Percentiles rank a stretch among this genome's conserved stretches.
phyloP scores from a whole-genome alignment of 2,888 invertebrate species.

The Xestia ashworthii region DNA sequence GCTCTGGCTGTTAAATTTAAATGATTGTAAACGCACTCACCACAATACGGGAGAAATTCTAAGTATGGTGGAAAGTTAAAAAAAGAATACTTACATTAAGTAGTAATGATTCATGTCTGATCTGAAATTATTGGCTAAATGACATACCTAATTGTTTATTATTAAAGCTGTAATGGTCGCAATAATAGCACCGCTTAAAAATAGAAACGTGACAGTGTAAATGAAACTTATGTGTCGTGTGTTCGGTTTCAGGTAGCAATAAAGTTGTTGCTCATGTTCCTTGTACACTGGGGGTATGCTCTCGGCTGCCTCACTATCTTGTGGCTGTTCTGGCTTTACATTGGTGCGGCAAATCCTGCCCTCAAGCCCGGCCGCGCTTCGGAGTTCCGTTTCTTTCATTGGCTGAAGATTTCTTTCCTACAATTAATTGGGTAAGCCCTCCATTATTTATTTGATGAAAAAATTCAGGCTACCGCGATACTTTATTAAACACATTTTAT shows the following conservation, averaged over 20 bases:
- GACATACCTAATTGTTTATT: background rate
- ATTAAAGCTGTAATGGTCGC: background rate
- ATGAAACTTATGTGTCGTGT: background rate
- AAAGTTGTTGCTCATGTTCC: slow-evolving; percentile 97
- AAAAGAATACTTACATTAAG: background rate
- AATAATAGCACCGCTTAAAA: background rate
- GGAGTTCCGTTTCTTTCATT: slow-evolving; percentile 95
- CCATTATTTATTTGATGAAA: background rate
- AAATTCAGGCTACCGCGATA: background rate
- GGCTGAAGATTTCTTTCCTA: slow-evolving; percentile 93
- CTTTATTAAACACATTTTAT: background rate
- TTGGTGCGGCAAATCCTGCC: slow-evolving; percentile 98
- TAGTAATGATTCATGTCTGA: no score
- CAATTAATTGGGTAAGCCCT: slow-evolving; percentile 93
- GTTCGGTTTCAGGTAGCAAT: slow-evolving; percentile 92
- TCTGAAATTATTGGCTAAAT: no score
- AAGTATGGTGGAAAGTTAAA: background rate
- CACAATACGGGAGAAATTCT: background rate
- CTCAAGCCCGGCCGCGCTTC: slow-evolving; percentile 97
- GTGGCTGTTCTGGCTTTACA: slow-evolving; percentile 97
- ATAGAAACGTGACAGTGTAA: no score
- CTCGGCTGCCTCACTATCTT: slow-evolving; percentile 95
- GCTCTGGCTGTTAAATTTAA: background rate
- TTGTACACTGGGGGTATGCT: slow-evolving; percentile 98
- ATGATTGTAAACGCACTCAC: background rate